Base-by-base conservation (phyloP, 2,113 vertebrate genomes). In the Neomonachus schauinslandi region DNA sequence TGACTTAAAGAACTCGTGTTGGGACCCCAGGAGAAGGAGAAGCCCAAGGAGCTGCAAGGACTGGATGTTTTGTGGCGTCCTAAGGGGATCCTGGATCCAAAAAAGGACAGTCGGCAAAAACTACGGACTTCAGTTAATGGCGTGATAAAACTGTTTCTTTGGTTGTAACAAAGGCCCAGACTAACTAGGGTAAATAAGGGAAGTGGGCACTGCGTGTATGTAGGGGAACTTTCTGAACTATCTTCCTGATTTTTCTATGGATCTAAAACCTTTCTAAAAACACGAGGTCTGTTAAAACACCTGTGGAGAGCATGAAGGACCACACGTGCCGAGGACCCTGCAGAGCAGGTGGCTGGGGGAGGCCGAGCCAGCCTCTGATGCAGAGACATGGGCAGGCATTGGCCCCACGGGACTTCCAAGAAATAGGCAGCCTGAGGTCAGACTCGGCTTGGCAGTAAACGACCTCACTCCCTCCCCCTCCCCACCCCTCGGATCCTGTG, bases 61-160 rank as follows among this genome's bases (percentile, higher is more conserved):
- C 16, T 1, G 15, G 7, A 19, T 0, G 1, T 2, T 3, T 0
- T 0, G 0, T 5, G 24, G 21, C 1, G 1, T 1, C 63, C 42
- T 26, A 18, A 36, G 14, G 24, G 49, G 42, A 31, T 26, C 28
- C 63, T 65, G 28, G 63, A 31, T 28, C 63, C 26, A 7, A 31
- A 0, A 31, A 31, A 14, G 63, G 28, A 13, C 28, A 7, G 63
- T 26, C 31, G 21, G 63, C 63, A 12, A 13, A 15, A 65, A 15
- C 28, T 2, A 1, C 1, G 18, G 67, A 71, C 9, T 4, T 10
- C 18, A 71, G 33, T 71, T 36, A 36, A 36, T 16, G 2, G 4
- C 0, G 2, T 3, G 0, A 11, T 4, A 5, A 33, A 1, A 2
- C 2, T 2, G 21, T 12, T 26, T 13, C 51, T 18, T 53, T 1